A percentile compares a stretch with the other conserved stretches of the same genome.
phyloP scores from a whole-genome alignment of 2,113 vertebrate species.

The Dasyprocta punctata region DNA sequence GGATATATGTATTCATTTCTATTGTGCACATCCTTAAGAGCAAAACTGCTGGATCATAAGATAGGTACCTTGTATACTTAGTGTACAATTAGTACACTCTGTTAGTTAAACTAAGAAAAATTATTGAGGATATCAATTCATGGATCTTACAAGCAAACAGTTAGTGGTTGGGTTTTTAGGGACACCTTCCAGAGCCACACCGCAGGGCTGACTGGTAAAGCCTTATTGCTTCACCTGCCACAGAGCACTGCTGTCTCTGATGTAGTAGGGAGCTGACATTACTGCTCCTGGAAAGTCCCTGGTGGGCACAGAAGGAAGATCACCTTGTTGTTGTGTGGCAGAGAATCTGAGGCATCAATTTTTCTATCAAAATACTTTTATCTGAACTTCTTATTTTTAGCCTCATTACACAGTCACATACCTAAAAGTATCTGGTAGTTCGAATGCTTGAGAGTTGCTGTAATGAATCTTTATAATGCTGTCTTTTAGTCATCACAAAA shows the following conservation, averaged over 20 bases:
- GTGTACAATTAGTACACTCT: background rate
- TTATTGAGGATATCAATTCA: background rate
- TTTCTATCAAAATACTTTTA: background rate
- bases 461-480: background rate
- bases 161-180: background rate
- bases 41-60: background rate
- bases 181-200: background rate
- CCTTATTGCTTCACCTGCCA: background rate
- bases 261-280: background rate
- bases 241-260: background rate
- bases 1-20: background rate
- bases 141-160: background rate
- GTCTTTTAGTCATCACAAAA: background rate
- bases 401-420: background rate
- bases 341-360: background rate
- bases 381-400: background rate
- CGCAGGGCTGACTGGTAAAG: background rate
- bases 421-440: background rate
- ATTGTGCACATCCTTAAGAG: background rate
- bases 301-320: background rate
- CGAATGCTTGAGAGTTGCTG: background rate
- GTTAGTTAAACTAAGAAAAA: background rate
- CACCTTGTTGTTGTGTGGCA: background rate
- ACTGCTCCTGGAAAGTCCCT: no score
- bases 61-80: background rate